phyloP scores from a whole-genome alignment of 2,113 vertebrate species.

The Dromiciops gliroides region DNA sequence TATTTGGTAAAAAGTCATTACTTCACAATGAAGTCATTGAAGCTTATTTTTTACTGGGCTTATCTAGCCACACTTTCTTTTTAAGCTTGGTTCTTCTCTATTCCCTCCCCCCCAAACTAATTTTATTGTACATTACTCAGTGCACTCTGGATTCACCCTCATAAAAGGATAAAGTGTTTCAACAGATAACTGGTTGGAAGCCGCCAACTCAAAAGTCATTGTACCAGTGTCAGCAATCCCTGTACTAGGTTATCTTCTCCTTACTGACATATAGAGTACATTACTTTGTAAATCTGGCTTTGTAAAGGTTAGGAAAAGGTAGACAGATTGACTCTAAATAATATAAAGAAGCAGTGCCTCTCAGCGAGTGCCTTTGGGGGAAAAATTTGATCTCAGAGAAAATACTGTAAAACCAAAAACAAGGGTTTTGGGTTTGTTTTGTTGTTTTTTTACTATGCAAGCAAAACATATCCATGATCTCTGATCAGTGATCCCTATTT shows the following conservation, averaged over 20 bases:
- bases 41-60: slow-evolving; percentile 86
- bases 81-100: slow-evolving; percentile 51
- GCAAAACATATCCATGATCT: neutral
- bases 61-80: slow-evolving; percentile 77
- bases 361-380: neutral
- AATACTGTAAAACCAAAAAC: neutral
- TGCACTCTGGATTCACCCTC: slow-evolving; percentile 87
- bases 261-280: slow-evolving; percentile 61
- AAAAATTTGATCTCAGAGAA: neutral
- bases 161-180: slow-evolving; percentile 86
- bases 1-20: slow-evolving; percentile 86
- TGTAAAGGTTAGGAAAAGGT: slow-evolving; percentile 72
- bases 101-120: slow-evolving; percentile 76
- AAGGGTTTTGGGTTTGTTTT: neutral
- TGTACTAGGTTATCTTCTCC: slow-evolving; percentile 46
- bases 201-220: slow-evolving; percentile 75
- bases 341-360: neutral
- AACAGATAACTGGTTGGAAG: slow-evolving; percentile 82
- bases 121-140: slow-evolving; percentile 87
- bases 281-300: slow-evolving; percentile 75
- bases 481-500: neutral
- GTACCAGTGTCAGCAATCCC: slow-evolving; percentile 71
- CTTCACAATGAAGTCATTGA: slow-evolving; percentile 88
- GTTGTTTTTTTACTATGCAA: neutral
- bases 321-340: slow-evolving; percentile 20